Conservation (phyloP, 1,140 invertebrate species). For the Neodiprion pinetum region DNA sequence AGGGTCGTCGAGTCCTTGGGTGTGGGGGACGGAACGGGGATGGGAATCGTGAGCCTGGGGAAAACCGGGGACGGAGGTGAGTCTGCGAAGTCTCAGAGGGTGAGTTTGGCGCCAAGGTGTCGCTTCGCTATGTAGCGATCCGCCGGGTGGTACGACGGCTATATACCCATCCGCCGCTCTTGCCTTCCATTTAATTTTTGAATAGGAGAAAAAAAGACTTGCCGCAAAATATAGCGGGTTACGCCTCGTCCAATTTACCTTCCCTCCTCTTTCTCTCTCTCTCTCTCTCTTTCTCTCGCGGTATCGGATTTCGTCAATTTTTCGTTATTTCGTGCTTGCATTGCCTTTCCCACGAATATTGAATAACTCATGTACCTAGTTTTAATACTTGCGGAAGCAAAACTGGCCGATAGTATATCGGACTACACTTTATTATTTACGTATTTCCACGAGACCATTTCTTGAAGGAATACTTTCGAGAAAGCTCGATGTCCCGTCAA, state of each 20-base stretch:
- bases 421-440: too few relatives aligned
- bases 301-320: background rate
- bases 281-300: slow-evolving; percentile 34
- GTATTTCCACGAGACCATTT: too few relatives aligned
- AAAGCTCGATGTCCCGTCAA: too few relatives aligned
- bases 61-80: slow-evolving; percentile 52
- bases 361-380: too few relatives aligned
- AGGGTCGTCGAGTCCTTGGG: slow-evolving; percentile 46
- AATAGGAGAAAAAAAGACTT: background rate
- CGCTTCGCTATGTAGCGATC: slow-evolving; percentile 29
- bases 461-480: too few relatives aligned
- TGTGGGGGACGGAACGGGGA: slow-evolving; percentile 45
- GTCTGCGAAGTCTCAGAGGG: slow-evolving; percentile 60
- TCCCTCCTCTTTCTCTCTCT: background rate
- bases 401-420: too few relatives aligned
- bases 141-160: background rate
- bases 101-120: slow-evolving; percentile 63
- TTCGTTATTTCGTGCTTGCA: too few relatives aligned
- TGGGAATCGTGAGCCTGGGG: slow-evolving; percentile 32
- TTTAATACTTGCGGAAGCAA: too few relatives aligned
- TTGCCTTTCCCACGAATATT: too few relatives aligned
- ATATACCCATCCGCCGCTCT: slow-evolving; percentile 15
- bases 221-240: background rate
- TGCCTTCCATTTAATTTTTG: slow-evolving; percentile 15
- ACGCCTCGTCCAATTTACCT: slow-evolving; percentile 1